Conservation (phyloP, 2,888 invertebrate genomes). For the Eristalinus sepulchralis region DNA sequence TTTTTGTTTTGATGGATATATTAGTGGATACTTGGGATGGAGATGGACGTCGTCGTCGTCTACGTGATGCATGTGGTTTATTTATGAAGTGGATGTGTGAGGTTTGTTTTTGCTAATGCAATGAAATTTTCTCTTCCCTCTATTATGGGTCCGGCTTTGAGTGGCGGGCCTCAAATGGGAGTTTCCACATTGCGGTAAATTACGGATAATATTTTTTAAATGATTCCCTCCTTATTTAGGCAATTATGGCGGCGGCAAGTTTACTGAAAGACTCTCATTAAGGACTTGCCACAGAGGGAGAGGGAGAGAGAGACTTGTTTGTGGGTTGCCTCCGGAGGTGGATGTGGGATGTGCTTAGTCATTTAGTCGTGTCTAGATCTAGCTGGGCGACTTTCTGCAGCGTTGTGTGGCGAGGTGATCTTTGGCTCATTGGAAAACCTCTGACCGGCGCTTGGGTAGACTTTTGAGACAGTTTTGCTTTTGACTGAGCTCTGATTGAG, state of each 20-base stretch:
- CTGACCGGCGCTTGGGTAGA: too few species aligned
- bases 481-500: too few species aligned
- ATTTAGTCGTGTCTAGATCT: background rate
- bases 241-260: constrained; percentile 6
- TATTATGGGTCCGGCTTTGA: background rate
- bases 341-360: background rate
- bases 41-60: constrained; percentile 21
- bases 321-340: constrained; percentile 1
- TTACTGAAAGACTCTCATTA: constrained; percentile 14
- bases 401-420: background rate
- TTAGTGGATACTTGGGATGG: constrained; percentile 57
- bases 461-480: too few species aligned
- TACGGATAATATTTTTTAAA: constrained; percentile 42
- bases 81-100: constrained; percentile 66
- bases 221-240: constrained; percentile 36
- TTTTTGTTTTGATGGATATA: constrained; percentile 71
- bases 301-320: background rate
- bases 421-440: background rate
- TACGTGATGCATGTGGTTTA: constrained; percentile 53
- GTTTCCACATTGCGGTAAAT: constrained; percentile 46
- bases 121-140: background rate
- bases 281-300: background rate
- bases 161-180: constrained; percentile 36
- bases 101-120: constrained; percentile 39
- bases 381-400: background rate